A percentile compares a stretch with the other conserved stretches of the same genome.
Evolutionary conservation across 2,888 invertebrate genomes (phyloP).

Genomic region (Agrochola lota): DNA sequence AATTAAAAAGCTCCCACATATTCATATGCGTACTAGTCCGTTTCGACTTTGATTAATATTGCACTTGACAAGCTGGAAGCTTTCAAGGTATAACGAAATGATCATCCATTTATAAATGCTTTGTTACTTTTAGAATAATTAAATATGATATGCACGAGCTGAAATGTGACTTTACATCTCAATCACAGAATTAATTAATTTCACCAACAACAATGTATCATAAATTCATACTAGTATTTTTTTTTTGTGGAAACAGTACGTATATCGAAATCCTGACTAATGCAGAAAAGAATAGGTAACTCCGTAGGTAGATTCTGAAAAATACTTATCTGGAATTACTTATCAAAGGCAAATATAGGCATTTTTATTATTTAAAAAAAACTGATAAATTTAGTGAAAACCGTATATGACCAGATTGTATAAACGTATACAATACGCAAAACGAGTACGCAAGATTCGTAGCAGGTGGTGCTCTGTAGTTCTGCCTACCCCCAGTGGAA

Average conservation of each 20-base stretch:
- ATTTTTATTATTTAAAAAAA: no score
- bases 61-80: slow-evolving; percentile 80
- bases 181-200: slow-evolving; percentile 26
- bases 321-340: neutral
- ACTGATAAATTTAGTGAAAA: neutral
- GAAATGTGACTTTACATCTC: slow-evolving; percentile 25
- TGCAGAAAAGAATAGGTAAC: neutral
- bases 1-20: slow-evolving; percentile 88
- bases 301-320: neutral
- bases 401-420: no score
- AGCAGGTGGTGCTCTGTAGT: no score
- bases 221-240: no score
- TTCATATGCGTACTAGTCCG: slow-evolving; percentile 77
- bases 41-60: slow-evolving; percentile 88
- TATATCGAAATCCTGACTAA: neutral
- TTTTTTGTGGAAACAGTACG: neutral
- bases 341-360: neutral
- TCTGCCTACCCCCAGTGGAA: no score
- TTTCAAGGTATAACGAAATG: slow-evolving; percentile 76
- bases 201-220: neutral
- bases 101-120: slow-evolving; percentile 67
- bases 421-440: no score
- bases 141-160: slow-evolving; percentile 57
- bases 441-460: no score
- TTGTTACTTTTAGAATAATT: slow-evolving; percentile 65